Percentiles rank a stretch among this genome's conserved stretches.
phyloP scores from a whole-genome alignment of 2,888 invertebrate genomes.

The Mimas tiliae region DNA sequence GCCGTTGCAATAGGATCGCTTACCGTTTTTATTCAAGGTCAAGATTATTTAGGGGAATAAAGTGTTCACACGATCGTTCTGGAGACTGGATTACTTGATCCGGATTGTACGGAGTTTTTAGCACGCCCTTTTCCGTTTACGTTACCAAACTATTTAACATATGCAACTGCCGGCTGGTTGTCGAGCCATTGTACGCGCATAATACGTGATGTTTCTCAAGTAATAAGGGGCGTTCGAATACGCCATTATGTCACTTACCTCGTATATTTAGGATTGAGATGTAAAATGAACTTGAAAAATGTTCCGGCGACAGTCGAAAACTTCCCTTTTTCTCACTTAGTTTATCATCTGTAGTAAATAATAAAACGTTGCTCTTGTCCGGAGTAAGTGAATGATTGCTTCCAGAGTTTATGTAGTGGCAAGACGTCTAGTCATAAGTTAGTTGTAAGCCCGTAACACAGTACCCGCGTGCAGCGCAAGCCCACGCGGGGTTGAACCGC shows the following conservation, averaged over 20 bases:
- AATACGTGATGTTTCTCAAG: background rate
- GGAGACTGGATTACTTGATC: slow-evolving; percentile 3
- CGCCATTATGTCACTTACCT: background rate
- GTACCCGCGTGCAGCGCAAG: slow-evolving; percentile 75
- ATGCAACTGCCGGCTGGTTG: background rate
- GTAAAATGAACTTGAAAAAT: too few relatives aligned
- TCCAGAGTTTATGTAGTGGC: slow-evolving; percentile 31
- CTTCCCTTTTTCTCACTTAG: slow-evolving; percentile 1
- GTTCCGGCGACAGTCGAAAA: too few relatives aligned
- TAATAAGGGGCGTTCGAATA: background rate
- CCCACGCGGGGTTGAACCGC: slow-evolving; percentile 73
- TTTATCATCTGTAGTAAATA: slow-evolving; percentile 26
- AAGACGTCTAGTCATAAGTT: slow-evolving; percentile 47
- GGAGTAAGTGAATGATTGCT: slow-evolving; percentile 23
- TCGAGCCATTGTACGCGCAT: background rate
- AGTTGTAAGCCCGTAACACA: slow-evolving; percentile 69
- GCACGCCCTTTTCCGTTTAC: background rate
- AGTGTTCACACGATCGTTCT: background rate
- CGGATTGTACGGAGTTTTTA: background rate
- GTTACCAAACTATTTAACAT: background rate
- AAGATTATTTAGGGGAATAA: background rate
- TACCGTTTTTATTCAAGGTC: slow-evolving; percentile 8
- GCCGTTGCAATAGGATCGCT: background rate
- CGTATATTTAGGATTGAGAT: background rate
- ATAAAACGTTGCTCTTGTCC: background rate